A percentile compares a stretch with the other conserved stretches of the same genome.
Conservation (phyloP, 2,113 vertebrate genomes). For the Rhodinocichla rosea region DNA sequence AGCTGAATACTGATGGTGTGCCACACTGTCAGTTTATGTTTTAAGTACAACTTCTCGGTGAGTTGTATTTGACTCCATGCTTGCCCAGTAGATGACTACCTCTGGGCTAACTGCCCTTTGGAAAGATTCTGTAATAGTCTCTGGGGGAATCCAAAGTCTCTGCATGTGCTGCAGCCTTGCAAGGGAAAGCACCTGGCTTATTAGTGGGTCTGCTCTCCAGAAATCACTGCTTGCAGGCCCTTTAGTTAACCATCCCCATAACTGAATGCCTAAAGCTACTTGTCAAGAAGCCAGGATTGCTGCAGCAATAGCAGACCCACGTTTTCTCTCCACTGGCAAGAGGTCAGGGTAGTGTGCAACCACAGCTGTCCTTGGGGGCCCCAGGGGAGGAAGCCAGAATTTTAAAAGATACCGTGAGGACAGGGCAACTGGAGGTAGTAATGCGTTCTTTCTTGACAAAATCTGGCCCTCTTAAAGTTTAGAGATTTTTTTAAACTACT, state of each 20-base stretch:
- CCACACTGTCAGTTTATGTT: background rate
- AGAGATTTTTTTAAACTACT: background rate
- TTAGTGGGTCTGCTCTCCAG: background rate
- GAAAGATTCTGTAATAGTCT: background rate
- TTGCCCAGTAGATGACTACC: background rate
- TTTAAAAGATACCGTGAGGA: background rate
- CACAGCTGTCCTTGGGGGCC: background rate
- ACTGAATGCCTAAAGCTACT: background rate
- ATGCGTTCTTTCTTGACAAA: background rate
- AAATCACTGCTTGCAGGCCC: accelerated
- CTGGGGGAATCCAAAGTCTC: background rate
- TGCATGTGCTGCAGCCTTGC: background rate
- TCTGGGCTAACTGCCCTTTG: background rate
- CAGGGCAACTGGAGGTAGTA: background rate
- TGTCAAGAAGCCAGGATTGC: background rate
- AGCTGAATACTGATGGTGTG: background rate
- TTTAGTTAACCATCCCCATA: accelerated
- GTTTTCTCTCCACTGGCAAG: background rate
- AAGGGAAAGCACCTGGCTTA: background rate
- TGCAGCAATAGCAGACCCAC: background rate
- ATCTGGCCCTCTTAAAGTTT: background rate
- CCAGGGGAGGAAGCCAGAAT: background rate
- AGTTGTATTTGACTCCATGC: background rate
- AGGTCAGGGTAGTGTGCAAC: background rate
- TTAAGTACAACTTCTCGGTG: background rate